Evolutionary conservation across 2,113 vertebrate species (phyloP).

Genomic region (Erpornis zantholeuca): DNA sequence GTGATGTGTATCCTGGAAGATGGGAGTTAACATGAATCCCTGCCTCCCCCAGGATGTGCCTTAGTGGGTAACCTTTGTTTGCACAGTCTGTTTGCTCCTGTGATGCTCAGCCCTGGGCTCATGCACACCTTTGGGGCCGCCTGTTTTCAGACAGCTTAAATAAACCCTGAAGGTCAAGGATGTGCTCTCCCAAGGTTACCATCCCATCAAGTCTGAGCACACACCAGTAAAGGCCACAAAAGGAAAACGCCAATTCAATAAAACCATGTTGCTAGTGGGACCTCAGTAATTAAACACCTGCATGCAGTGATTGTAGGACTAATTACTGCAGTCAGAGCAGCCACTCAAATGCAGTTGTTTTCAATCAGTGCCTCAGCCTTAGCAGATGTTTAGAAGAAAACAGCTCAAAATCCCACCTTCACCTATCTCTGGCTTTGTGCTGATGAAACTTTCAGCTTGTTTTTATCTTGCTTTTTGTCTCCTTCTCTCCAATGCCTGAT

Average conservation of each 20-base stretch:
- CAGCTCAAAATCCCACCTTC: neutral
- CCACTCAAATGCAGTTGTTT: neutral
- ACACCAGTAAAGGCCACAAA: neutral
- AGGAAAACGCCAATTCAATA: neutral
- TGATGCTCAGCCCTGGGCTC: rapidly evolving
- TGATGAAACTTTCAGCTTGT: neutral
- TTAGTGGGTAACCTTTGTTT: neutral
- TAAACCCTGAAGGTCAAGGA: neutral
- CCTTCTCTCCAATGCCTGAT: neutral
- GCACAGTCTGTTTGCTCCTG: neutral
- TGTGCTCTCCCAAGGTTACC: neutral
- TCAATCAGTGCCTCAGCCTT: neutral
- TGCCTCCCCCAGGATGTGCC: neutral
- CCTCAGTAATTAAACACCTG: neutral
- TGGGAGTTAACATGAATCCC: rapidly evolving
- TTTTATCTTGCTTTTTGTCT: neutral
- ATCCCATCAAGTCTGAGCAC: neutral
- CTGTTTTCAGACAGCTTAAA: neutral
- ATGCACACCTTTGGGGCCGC: rapidly evolving
- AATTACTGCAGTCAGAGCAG: conserved; percentile 7
- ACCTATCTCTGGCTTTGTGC: neutral
- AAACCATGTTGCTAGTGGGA: neutral
- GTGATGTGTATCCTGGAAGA: neutral
- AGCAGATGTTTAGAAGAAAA: neutral
- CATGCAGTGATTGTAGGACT: neutral